Percentiles rank a stretch among this genome's conserved stretches.
These are phyloP conservation scores for Sebastes iracundus DNA, from an alignment of 2,797 vertebrate genomes.

Conservation along the genomic window DNA sequence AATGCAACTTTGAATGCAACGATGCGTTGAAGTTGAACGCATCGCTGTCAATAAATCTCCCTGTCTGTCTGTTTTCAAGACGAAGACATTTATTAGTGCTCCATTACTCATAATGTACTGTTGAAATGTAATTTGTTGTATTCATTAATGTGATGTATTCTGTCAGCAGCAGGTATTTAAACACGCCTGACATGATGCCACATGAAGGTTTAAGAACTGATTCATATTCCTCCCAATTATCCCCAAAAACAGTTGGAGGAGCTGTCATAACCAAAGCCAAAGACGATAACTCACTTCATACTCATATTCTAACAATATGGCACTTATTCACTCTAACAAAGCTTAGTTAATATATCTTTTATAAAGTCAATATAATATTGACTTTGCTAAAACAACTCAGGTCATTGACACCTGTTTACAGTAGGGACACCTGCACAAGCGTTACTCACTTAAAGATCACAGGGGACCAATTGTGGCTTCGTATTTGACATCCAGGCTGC, in stretches of 20 bases:
- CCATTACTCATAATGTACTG: not conserved
- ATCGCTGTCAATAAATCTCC: not conserved
- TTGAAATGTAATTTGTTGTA: not conserved
- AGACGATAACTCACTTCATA: not conserved
- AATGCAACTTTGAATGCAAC: too few species aligned
- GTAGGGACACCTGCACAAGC: constrained; percentile 60
- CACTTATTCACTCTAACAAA: not conserved
- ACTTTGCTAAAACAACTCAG: constrained; percentile 49
- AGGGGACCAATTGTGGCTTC: constrained; percentile 8
- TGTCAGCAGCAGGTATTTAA: not conserved
- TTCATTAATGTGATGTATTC: not conserved
- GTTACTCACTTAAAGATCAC: constrained; percentile 31
- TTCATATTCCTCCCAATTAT: not conserved
- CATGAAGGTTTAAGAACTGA: not conserved
- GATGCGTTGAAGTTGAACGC: not conserved
- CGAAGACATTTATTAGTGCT: not conserved
- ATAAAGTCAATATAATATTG: constrained; percentile 30
- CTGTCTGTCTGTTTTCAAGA: not conserved
- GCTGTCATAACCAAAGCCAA: not conserved
- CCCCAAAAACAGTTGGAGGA: not conserved
- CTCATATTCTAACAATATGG: not conserved
- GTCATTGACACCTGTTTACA: constrained; percentile 46
- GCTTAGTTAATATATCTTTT: not conserved
- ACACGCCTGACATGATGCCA: not conserved
- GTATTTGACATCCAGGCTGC: constrained; percentile 31